Evolutionary conservation across 64 coral and sea anemone species (phyloP).

Genomic region (Catalaphyllia jardinei): DNA sequence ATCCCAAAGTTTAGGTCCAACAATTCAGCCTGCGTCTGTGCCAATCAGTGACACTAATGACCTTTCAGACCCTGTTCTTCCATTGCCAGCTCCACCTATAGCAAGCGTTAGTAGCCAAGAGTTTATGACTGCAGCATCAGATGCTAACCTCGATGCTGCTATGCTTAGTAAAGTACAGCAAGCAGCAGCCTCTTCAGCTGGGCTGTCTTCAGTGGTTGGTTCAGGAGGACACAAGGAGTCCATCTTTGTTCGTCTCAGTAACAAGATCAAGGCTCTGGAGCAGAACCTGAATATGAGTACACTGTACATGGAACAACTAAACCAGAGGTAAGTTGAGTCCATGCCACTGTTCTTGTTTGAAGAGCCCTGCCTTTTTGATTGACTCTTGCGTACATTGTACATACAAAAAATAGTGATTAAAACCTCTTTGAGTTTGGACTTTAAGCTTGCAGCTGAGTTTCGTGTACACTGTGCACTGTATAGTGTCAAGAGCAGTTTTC

Average conservation of each 20-base stretch:
- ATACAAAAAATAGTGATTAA: no score
- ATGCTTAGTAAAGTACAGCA: slow-evolving; percentile 56
- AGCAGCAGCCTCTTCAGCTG: slow-evolving; percentile 36
- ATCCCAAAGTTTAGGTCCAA: slow-evolving; percentile 28
- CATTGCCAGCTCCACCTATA: slow-evolving; percentile 31
- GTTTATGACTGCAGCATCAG: background rate
- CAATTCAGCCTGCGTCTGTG: slow-evolving; percentile 24
- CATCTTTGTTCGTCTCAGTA: slow-evolving; percentile 93
- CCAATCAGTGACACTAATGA: slow-evolving; percentile 29
- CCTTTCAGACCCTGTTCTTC: slow-evolving; percentile 3
- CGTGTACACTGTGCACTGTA: no score
- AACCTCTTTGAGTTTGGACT: no score
- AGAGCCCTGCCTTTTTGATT: background rate
- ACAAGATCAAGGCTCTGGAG: slow-evolving; percentile 94
- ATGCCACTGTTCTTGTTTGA: background rate
- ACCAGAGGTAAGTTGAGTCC: slow-evolving; percentile 75
- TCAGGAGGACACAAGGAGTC: slow-evolving; percentile 91
- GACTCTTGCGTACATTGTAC: no score
- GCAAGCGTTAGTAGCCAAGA: slow-evolving; percentile 24
- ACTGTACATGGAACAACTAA: slow-evolving; percentile 91
- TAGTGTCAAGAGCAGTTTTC: no score
- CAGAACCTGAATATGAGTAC: slow-evolving; percentile 94
- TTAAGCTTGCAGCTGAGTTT: no score
- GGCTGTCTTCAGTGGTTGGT: slow-evolving; percentile 37
- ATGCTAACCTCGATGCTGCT: background rate